phyloP scores from a whole-genome alignment of 2,888 invertebrate species.

The Tetragonisca angustula region DNA sequence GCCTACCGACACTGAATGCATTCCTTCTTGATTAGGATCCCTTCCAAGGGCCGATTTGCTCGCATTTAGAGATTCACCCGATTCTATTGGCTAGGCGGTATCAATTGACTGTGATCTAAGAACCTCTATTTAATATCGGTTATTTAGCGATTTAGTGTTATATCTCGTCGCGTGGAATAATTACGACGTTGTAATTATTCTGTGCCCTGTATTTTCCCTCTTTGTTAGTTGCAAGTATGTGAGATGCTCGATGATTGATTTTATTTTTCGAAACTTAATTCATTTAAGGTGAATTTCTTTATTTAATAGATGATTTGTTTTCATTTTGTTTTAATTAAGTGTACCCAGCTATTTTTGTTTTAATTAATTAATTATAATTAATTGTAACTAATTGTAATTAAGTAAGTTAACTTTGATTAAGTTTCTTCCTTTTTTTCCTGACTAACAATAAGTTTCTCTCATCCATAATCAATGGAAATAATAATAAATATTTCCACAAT shows the following conservation, averaged over 20 bases:
- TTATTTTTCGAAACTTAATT: not conserved
- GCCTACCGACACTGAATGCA: slow-evolving; percentile 78
- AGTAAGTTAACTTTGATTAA: too few species aligned
- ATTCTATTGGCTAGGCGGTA: slow-evolving; percentile 53
- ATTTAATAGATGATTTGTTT: not conserved
- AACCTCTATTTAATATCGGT: slow-evolving; percentile 42
- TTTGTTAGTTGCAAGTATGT: not conserved
- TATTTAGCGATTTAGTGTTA: not conserved
- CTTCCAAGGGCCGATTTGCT: slow-evolving; percentile 72
- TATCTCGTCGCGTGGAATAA: not conserved
- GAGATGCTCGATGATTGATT: not conserved
- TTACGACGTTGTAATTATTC: not conserved
- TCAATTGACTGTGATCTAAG: slow-evolving; percentile 59
- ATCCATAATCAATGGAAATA: too few species aligned
- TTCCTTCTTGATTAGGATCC: slow-evolving; percentile 80
- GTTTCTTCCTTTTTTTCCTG: too few species aligned
- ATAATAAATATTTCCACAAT: too few species aligned
- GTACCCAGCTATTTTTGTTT: too few species aligned
- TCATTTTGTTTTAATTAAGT: too few species aligned
- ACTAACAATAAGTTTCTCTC: too few species aligned
- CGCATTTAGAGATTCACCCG: slow-evolving; percentile 71
- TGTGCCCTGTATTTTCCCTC: not conserved
- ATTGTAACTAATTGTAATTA: too few species aligned
- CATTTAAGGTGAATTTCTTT: not conserved
- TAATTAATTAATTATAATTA: too few species aligned